These are phyloP conservation scores for Cyprinus carpio DNA, from an alignment of 2,113 vertebrate species.

Conservation along the genomic window DNA sequence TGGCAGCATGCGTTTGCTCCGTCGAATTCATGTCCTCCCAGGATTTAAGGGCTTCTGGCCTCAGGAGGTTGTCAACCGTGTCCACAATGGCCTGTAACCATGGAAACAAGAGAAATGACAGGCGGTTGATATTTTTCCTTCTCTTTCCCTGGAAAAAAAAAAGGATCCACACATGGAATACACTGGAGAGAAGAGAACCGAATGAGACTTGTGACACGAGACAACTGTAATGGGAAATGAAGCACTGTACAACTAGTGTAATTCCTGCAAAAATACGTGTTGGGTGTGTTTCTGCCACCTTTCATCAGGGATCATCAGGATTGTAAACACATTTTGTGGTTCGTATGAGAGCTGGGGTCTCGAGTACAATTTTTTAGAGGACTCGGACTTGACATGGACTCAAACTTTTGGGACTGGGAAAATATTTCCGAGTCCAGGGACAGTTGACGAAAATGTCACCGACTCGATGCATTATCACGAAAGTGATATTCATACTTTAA, in stretches of 20 bases:
- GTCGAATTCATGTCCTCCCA: conserved; percentile 99
- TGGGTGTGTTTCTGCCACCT: conserved; percentile 24
- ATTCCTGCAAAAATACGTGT: conserved; percentile 52
- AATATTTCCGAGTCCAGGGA: too few species aligned
- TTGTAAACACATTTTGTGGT: conserved; percentile 45
- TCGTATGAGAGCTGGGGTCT: not conserved
- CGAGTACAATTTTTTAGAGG: not conserved
- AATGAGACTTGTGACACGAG: conserved; percentile 65
- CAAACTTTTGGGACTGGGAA: too few species aligned
- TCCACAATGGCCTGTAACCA: conserved; percentile 95
- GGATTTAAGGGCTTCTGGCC: conserved; percentile 92
- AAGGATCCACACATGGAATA: conserved; percentile 60
- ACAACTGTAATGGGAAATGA: conserved; percentile 43
- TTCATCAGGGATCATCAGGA: conserved; percentile 20
- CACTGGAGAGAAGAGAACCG: conserved; percentile 53
- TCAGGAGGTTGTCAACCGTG: conserved; percentile 97
- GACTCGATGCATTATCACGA: too few species aligned
- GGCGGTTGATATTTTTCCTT: conserved; percentile 44
- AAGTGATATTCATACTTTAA: too few species aligned
- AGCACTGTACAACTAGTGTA: conserved; percentile 1
- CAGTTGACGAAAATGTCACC: too few species aligned
- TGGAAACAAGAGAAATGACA: conserved; percentile 73
- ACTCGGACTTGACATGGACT: not conserved
- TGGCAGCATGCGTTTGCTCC: conserved; percentile 94
- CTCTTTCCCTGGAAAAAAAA: not conserved